phyloP scores from a whole-genome alignment of 53 echinoderm and acorn worm species.

The Hippasteria phrygiana region DNA sequence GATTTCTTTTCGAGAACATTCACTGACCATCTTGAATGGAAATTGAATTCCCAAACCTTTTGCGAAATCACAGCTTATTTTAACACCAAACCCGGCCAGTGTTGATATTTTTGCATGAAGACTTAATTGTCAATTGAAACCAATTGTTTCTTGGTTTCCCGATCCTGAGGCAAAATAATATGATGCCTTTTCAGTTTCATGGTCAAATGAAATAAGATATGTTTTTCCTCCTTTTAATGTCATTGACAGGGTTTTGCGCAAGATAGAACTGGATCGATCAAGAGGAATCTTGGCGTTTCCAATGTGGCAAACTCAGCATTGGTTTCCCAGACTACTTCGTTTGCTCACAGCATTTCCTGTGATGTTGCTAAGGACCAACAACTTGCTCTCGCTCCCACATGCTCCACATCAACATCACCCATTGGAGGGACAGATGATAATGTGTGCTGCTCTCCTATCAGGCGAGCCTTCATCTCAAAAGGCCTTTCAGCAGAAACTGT shows the following conservation, averaged over 20 bases:
- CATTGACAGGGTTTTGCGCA: slow-evolving; percentile 18
- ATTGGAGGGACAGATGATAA: not conserved
- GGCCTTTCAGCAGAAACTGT: slow-evolving; percentile 10
- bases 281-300: not conserved
- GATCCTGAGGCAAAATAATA: slow-evolving; percentile 2
- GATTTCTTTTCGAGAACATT: not conserved
- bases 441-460: slow-evolving; percentile 7
- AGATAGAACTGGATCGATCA: not conserved
- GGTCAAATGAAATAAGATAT: not conserved
- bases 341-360: not conserved
- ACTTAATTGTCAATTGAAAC: slow-evolving; percentile 23
- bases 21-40: slow-evolving; percentile 4
- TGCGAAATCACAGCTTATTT: not conserved
- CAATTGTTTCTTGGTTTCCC: not conserved
- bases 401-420: not conserved
- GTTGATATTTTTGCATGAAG: slow-evolving; percentile 20
- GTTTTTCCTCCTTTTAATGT: slow-evolving; percentile 13
- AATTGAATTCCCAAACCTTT: not conserved
- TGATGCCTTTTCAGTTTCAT: slow-evolving; percentile 8
- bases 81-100: not conserved
- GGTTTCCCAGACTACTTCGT: slow-evolving; percentile 7
- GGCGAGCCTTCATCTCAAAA: slow-evolving; percentile 21
- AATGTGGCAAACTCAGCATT: slow-evolving; percentile 9
- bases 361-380: not conserved
- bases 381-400: not conserved